Percentiles rank a stretch among this genome's conserved stretches.
These are phyloP conservation scores for Thecophora atra DNA, from an alignment of 2,888 invertebrate species.

Conservation along the genomic window DNA sequence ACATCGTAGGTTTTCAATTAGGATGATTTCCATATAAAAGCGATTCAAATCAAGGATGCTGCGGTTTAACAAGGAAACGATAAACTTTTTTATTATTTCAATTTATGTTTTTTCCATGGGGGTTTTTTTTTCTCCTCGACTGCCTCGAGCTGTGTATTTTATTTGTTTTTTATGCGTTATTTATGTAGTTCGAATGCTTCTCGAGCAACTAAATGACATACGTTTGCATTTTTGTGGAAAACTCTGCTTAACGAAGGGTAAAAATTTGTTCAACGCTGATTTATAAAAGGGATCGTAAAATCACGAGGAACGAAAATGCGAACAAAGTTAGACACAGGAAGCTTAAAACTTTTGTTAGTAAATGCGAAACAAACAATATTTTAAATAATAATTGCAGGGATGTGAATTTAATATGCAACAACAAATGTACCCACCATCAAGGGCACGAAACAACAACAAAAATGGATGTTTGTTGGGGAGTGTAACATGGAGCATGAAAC, in stretches of 20 bases:
- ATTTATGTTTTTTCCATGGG: not conserved
- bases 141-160: not conserved
- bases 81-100: not conserved
- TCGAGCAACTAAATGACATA: not conserved
- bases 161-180: not conserved
- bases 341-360: too few relatives aligned
- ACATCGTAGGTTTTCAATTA: too few relatives aligned
- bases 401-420: constrained; percentile 5
- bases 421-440: not conserved
- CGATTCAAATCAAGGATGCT: too few relatives aligned
- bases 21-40: too few relatives aligned
- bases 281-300: not conserved
- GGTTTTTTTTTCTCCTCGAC: not conserved
- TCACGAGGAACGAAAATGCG: not conserved
- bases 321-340: too few relatives aligned
- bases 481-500: not conserved
- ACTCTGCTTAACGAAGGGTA: not conserved
- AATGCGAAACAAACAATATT: not conserved
- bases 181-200: not conserved
- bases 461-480: not conserved
- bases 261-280: not conserved
- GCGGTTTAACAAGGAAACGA: too few relatives aligned
- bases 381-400: constrained; percentile 22
- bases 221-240: not conserved
- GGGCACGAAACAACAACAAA: not conserved